Conservation (phyloP, 2,113 vertebrate species). For the Notechis scutatus region DNA sequence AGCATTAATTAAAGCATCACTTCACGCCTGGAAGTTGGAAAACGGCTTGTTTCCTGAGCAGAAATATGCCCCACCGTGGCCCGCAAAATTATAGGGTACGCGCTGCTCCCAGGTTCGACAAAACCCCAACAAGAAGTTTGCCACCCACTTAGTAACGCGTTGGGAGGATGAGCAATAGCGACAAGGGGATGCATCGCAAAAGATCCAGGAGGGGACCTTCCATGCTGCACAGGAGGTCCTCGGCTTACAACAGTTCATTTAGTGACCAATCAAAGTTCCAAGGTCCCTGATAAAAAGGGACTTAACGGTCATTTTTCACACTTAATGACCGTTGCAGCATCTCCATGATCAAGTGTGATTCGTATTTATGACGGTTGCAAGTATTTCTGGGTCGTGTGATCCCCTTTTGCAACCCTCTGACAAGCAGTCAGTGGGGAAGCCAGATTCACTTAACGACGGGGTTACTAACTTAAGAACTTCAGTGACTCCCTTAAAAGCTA, state of each 20-base stretch:
- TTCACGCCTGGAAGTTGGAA: background rate
- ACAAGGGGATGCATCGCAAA: too few relatives aligned
- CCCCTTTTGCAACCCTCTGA: too few relatives aligned
- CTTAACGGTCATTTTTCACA: background rate
- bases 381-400: too few relatives aligned
- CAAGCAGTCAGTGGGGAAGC: too few relatives aligned
- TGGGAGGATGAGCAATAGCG: background rate
- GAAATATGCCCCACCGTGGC: background rate
- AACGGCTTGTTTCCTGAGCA: accelerated
- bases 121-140: background rate
- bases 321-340: too few relatives aligned
- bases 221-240: background rate
- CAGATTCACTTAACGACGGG: too few relatives aligned
- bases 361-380: too few relatives aligned
- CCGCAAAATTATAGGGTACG: background rate
- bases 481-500: too few relatives aligned
- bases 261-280: background rate
- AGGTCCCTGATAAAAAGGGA: background rate
- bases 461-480: too few relatives aligned
- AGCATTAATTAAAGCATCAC: background rate
- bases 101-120: background rate
- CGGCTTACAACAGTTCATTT: background rate
- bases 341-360: too few relatives aligned
- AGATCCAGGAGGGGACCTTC: background rate
- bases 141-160: background rate